Evolutionary conservation across 1,140 invertebrate genomes (phyloP).

Genomic region (Pseudachorutes palmiensis): DNA sequence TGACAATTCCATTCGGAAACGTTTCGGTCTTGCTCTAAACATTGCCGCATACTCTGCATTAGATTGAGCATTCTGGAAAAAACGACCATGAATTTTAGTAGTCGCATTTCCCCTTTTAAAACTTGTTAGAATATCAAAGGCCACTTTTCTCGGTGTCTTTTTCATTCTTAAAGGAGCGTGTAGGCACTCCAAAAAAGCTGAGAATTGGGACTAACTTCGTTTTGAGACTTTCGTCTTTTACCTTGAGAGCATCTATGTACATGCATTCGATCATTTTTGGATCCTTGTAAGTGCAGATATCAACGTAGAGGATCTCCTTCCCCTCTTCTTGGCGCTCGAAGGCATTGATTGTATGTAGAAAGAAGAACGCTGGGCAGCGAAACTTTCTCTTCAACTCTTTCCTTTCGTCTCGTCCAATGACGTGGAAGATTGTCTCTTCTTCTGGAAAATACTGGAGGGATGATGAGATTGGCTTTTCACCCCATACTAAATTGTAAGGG

Average conservation of each 20-base stretch:
- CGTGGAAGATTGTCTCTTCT: slow-evolving; percentile 63
- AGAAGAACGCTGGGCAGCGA: slow-evolving; percentile 67
- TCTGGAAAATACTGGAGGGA: slow-evolving; percentile 63
- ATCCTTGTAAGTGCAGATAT: slow-evolving; percentile 74
- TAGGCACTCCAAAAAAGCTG: too few species aligned
- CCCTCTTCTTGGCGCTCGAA: slow-evolving; percentile 54
- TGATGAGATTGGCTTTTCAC: slow-evolving; percentile 53
- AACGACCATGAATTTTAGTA: background rate
- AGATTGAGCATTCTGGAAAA: slow-evolving; percentile 57
- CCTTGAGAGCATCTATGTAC: slow-evolving; percentile 70
- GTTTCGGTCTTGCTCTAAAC: slow-evolving; percentile 64
- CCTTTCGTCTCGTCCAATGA: slow-evolving; percentile 51
- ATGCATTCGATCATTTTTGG: slow-evolving; percentile 74
- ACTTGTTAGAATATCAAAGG: background rate
- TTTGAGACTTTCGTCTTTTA: slow-evolving; percentile 40
- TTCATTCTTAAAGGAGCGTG: too few species aligned
- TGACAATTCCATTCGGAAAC: slow-evolving; percentile 59
- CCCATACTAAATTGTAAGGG: slow-evolving; percentile 50
- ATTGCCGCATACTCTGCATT: slow-evolving; percentile 70
- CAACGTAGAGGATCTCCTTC: slow-evolving; percentile 52
- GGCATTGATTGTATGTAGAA: slow-evolving; percentile 80
- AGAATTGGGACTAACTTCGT: too few species aligned
- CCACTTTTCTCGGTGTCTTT: too few species aligned
- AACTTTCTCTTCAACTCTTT: slow-evolving; percentile 49
- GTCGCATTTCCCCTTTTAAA: too few species aligned